These are phyloP conservation scores for Azorinus chamasolen DNA, from an alignment of 2,888 invertebrate genomes.

Conservation along the genomic window DNA sequence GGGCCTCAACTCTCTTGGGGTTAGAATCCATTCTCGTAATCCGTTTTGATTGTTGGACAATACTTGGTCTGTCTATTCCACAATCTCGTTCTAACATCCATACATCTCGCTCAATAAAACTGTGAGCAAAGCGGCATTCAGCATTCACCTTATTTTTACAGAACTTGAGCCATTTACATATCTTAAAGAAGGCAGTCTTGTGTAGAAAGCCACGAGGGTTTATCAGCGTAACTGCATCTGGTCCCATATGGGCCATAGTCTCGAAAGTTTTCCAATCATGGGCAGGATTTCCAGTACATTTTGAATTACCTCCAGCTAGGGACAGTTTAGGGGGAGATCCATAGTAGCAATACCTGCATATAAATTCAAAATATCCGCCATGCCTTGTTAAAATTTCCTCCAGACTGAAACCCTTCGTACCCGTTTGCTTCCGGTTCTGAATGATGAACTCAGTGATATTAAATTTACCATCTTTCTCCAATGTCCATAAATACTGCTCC, in stretches of 20 bases:
- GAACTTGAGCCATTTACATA: constrained; percentile 79
- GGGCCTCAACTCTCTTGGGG: too few species aligned
- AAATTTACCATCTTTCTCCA: constrained; percentile 81
- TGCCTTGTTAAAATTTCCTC: constrained; percentile 75
- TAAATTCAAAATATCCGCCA: constrained; percentile 78
- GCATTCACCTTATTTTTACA: constrained; percentile 70
- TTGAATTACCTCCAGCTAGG: constrained; percentile 32
- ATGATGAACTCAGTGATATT: constrained; percentile 81
- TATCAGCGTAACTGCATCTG: constrained; percentile 72
- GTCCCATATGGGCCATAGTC: constrained; percentile 77
- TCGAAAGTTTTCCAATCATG: constrained; percentile 76
- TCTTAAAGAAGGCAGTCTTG: constrained; percentile 81
- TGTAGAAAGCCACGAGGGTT: constrained; percentile 75
- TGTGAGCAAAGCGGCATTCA: constrained; percentile 81
- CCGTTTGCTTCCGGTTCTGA: constrained; percentile 67
- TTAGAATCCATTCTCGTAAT: too few species aligned
- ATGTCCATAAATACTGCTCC: constrained; percentile 80
- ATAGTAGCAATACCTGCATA: constrained; percentile 81
- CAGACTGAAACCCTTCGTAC: constrained; percentile 63
- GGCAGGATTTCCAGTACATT: constrained; percentile 60
- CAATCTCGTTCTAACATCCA: constrained; percentile 84
- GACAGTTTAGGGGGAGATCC: constrained; percentile 70
- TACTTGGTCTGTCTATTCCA: constrained; percentile 71
- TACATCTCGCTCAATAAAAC: constrained; percentile 81
- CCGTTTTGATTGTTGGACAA: constrained; percentile 51